Evolutionary conservation across 2,113 vertebrate genomes (phyloP).

Genomic region (Phrynosoma blainvillii): DNA sequence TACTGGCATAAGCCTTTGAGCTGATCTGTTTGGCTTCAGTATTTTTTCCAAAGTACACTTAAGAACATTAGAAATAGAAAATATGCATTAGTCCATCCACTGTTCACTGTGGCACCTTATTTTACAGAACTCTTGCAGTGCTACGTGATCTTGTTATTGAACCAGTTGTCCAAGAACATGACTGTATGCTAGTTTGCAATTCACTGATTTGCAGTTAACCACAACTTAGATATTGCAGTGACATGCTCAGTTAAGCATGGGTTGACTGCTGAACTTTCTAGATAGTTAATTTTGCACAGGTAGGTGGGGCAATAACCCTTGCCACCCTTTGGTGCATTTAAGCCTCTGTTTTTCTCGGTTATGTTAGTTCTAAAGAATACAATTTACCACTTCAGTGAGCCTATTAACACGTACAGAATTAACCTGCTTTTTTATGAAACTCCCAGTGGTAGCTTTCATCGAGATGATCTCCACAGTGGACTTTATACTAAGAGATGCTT

Average conservation of each 20-base stretch:
- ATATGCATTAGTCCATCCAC: not conserved
- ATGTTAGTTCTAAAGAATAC: constrained; percentile 43
- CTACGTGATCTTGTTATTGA: constrained; percentile 6
- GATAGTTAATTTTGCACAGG: constrained; percentile 35
- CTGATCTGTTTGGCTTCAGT: not conserved
- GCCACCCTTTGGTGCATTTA: constrained; percentile 28
- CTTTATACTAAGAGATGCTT: constrained; percentile 61
- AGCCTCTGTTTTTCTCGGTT: constrained; percentile 27
- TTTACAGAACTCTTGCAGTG: constrained; percentile 7
- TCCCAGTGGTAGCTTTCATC: constrained; percentile 16
- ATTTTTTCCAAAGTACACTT: not conserved
- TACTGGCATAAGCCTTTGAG: not conserved
- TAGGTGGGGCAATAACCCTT: constrained; percentile 52
- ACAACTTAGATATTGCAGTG: constrained; percentile 17
- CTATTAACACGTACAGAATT: constrained; percentile 43
- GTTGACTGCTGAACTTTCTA: constrained; percentile 28
- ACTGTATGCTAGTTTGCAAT: constrained; percentile 24
- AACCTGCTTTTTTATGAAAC: constrained; percentile 55
- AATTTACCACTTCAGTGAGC: not conserved
- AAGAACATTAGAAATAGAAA: rapidly evolving
- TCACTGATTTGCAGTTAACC: constrained; percentile 47
- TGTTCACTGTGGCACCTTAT: not conserved
- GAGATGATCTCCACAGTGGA: constrained; percentile 47
- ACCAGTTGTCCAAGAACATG: not conserved
- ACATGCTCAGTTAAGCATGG: constrained; percentile 40